Conservation (phyloP, 2,888 invertebrate genomes). For the Lacanobia wlatinum region DNA sequence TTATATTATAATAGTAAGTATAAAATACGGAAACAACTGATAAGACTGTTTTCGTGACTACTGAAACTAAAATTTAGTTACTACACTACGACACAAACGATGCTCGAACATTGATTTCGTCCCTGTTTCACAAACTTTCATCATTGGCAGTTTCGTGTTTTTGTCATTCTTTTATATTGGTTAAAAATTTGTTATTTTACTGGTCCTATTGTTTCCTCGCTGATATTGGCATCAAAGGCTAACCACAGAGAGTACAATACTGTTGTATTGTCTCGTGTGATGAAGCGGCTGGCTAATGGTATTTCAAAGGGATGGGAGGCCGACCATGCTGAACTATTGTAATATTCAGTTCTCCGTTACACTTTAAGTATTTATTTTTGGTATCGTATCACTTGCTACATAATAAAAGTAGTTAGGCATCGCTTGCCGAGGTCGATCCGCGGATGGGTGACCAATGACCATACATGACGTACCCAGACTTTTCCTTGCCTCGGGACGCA, state of each 20-base stretch:
- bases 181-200: conserved; percentile 34
- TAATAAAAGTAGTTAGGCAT: too few relatives aligned
- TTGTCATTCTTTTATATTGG: conserved; percentile 34
- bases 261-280: conserved; percentile 43
- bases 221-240: conserved; percentile 50
- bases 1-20: too few relatives aligned
- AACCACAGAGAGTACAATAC: conserved; percentile 44
- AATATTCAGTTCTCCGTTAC: conserved; percentile 14
- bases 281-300: conserved; percentile 37
- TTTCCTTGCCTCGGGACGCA: too few relatives aligned
- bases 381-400: background rate
- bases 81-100: background rate
- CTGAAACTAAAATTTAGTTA: background rate
- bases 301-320: conserved; percentile 38
- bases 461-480: too few relatives aligned
- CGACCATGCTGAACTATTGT: conserved; percentile 24
- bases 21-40: background rate
- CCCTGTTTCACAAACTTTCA: conserved; percentile 24
- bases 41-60: background rate
- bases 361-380: background rate
- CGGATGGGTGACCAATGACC: too few relatives aligned
- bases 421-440: too few relatives aligned
- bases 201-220: conserved; percentile 32
- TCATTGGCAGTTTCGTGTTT: conserved; percentile 25
- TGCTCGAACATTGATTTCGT: background rate